Conservation (phyloP, 2,113 vertebrate genomes). For the Forbesichthys papilliferus region DNA sequence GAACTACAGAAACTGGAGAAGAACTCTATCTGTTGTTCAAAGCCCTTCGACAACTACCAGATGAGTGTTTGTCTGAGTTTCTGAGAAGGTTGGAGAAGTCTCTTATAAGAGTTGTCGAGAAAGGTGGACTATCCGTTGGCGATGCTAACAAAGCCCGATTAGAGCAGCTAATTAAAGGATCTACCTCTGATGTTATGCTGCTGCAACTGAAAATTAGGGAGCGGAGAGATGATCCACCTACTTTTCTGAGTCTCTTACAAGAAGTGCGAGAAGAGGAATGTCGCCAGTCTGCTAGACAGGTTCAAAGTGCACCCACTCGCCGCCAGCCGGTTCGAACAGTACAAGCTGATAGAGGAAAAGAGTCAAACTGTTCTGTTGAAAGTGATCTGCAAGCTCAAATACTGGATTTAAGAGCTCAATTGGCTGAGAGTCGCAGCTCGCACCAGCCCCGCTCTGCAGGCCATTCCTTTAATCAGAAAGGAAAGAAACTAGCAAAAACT, state of each 20-base stretch:
- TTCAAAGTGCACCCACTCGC: neutral
- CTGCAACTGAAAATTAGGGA: slow-evolving; percentile 30
- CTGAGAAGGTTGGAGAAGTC: neutral
- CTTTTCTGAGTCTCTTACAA: slow-evolving; percentile 1
- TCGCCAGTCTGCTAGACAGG: neutral
- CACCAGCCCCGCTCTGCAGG: neutral
- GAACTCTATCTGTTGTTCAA: neutral
- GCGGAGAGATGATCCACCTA: slow-evolving; percentile 17
- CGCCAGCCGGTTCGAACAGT: neutral
- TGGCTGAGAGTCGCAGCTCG: neutral
- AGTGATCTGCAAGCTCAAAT: neutral
- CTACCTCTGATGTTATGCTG: slow-evolving; percentile 5
- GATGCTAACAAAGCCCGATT: neutral
- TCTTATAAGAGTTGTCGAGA: neutral
- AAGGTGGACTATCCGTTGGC: neutral
- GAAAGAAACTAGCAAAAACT: neutral
- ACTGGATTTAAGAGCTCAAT: neutral
- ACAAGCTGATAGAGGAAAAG: neutral
- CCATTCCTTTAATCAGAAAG: neutral
- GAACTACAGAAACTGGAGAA: neutral
- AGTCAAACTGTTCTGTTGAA: neutral
- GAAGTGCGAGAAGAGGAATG: neutral
- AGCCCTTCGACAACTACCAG: too few relatives aligned
- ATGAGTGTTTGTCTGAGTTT: neutral
- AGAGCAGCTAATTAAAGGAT: neutral